phyloP scores from a whole-genome alignment of 2,888 invertebrate species.

The Coronaproctus castanopsis region DNA sequence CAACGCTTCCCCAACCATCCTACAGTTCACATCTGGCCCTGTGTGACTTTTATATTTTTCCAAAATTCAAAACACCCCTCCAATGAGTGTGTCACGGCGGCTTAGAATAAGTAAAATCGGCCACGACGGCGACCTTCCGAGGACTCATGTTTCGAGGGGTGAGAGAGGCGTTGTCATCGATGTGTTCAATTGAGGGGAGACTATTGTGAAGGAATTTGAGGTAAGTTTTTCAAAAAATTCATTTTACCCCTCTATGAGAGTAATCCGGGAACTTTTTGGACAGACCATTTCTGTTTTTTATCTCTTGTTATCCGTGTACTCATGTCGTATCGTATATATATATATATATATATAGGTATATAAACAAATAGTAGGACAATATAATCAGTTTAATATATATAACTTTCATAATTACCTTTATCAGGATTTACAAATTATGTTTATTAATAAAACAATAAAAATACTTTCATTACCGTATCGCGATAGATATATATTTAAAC shows the following conservation, averaged over 20 bases:
- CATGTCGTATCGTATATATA: too few relatives aligned
- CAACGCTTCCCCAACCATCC: conserved; percentile 18
- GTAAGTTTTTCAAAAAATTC: background rate
- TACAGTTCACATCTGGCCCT: conserved; percentile 1
- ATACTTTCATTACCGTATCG: too few relatives aligned
- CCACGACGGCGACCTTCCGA: background rate
- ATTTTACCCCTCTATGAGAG: background rate
- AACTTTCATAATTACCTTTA: too few relatives aligned
- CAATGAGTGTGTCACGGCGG: conserved; percentile 3
- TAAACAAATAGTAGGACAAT: too few relatives aligned
- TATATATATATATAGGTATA: too few relatives aligned
- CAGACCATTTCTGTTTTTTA: too few relatives aligned
- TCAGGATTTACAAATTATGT: too few relatives aligned
- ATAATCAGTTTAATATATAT: too few relatives aligned
- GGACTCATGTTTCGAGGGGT: background rate
- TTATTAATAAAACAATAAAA: too few relatives aligned
- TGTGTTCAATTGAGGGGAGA: conserved; percentile 1
- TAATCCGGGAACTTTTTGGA: background rate
- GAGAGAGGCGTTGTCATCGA: background rate
- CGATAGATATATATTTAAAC: too few relatives aligned
- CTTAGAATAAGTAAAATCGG: conserved; percentile 3
- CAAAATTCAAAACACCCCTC: conserved; percentile 7
- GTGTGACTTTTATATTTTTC: conserved; percentile 12
- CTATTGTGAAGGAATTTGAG: conserved; percentile 3
- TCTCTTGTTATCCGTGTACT: too few relatives aligned